A percentile compares a stretch with the other conserved stretches of the same genome.
Conservation (phyloP, 30 jellyfish, hydroid and myxozoan species). For the Morbakka virulenta region DNA sequence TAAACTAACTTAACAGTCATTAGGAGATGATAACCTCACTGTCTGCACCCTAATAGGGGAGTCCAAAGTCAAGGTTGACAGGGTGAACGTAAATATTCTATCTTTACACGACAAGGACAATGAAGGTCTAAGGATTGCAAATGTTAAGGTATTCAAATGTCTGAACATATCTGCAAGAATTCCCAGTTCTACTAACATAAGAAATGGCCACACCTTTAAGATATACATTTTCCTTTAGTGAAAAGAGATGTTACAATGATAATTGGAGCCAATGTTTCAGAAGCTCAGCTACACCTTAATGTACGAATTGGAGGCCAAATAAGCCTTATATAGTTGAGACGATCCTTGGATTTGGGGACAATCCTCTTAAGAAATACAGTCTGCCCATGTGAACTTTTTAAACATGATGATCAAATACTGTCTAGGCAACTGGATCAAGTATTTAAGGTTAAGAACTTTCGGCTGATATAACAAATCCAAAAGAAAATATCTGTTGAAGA, state of each 20-base stretch:
- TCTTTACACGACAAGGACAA: background rate
- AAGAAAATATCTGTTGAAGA: constrained; percentile 30
- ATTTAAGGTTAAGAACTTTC: background rate
- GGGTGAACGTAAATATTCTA: background rate
- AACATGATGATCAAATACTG: background rate
- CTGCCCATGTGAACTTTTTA: background rate
- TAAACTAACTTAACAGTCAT: background rate
- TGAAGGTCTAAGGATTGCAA: background rate
- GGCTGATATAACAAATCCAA: background rate
- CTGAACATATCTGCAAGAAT: background rate
- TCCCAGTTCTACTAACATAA: background rate
- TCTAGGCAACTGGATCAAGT: background rate
- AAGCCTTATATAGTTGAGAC: background rate
- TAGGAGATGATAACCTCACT: background rate
- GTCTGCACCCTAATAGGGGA: background rate
- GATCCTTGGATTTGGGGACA: background rate
- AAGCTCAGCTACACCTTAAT: background rate
- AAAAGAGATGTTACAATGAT: background rate
- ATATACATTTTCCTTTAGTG: background rate
- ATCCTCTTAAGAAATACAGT: background rate
- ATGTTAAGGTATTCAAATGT: background rate
- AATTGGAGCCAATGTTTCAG: background rate
- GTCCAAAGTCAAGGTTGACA: background rate
- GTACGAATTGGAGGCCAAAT: background rate
- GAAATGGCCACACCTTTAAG: background rate